Base-by-base conservation (phyloP, 2,113 vertebrate genomes). In the Lampris megalopsis region DNA sequence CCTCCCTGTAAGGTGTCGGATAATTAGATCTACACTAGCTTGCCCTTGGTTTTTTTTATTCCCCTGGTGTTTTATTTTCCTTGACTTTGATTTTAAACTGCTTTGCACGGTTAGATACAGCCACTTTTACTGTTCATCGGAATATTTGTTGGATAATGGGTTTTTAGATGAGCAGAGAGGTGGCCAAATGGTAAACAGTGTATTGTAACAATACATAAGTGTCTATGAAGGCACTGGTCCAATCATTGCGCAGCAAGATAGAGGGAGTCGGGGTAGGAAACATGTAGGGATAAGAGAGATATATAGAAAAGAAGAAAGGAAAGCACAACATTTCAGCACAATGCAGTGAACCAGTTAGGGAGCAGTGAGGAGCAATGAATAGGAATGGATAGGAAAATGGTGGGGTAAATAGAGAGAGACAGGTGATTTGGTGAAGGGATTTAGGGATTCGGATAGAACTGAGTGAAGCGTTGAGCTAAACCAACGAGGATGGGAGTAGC, bases 131-230 rank as follows among this genome's bases (percentile, higher is more conserved):
- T 70, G 49, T 83, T 79, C 75, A 77, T 77, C 57, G 45, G 72
- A 90, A 81, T 85, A 83, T 82, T 71, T 78, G 67, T 86, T 83
- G 73, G 69, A 73, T 88, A 88, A 91, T 85, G 86, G 84, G 91
- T 87, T 82, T 88, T 82, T 89, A 58, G 63, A 80, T 80, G 82
- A 64, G 71, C 53, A 69, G 57, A 78, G 62, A 71, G 71, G 65
- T 63, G 40, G 75, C 62, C 85, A 83, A 88, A 75, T 71, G 72
- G 81, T 65, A 79, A 76, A 82, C 63, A 56, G 66, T 45, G 50
- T 59, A n/a, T 9, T 71, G 58, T 76, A 79, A 79, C 73, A 69
- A 70, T 75, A 61, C 68, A 75, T 80, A 78, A 72, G 77, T 64
- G 65, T 77, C 78, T 69, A 62, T 71, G 83, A 86, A 91, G 68